Percentiles rank a stretch among this genome's conserved stretches.
phyloP scores from a whole-genome alignment of 2,888 invertebrate species.

The Agrotis clavis region DNA sequence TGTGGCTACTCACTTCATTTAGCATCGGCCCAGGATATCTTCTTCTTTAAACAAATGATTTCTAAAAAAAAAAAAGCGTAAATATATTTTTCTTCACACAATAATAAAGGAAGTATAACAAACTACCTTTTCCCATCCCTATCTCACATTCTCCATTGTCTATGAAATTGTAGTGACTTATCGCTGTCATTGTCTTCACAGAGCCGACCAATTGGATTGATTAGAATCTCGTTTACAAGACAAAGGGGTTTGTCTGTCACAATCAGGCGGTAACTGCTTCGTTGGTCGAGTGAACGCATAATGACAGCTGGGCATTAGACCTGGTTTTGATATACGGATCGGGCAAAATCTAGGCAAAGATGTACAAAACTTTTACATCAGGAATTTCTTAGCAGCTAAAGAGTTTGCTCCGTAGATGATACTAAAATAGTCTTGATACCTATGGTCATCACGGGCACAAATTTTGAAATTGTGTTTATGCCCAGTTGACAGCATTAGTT shows the following conservation, averaged over 20 bases:
- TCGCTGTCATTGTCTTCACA: conserved; percentile 49
- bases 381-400: background rate
- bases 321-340: background rate
- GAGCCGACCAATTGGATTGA: conserved; percentile 58
- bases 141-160: conserved; percentile 47
- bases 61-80: too few relatives aligned
- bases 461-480: too few relatives aligned
- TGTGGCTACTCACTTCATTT: too few relatives aligned
- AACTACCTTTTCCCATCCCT: conserved; percentile 31
- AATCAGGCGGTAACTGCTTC: conserved; percentile 19
- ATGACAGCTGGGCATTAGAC: background rate
- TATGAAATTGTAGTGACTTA: conserved; percentile 35
- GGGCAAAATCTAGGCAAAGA: background rate
- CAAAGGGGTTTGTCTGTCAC: conserved; percentile 56
- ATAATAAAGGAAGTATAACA: conserved; percentile 20
- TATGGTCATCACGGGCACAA: too few relatives aligned
- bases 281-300: background rate
- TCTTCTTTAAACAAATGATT: too few relatives aligned
- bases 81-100: background rate
- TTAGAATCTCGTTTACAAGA: conserved; percentile 69
- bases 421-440: too few relatives aligned
- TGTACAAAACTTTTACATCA: background rate
- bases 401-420: too few relatives aligned
- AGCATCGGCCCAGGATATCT: too few relatives aligned
- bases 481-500: too few relatives aligned